Conservation (phyloP, 1,140 invertebrate species). For the Apis florea region DNA sequence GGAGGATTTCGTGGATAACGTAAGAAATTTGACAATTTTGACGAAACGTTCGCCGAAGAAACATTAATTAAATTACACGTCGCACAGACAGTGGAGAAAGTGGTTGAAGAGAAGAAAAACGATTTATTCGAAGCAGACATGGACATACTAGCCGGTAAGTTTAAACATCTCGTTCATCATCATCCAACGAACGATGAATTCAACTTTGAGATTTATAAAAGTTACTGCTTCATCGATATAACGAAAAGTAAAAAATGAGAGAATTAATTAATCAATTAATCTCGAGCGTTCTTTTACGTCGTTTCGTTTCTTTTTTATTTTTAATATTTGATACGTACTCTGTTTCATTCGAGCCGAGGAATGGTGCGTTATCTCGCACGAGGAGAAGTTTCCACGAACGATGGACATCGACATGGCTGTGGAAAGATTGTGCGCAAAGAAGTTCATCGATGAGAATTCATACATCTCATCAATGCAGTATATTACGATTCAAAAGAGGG, state of each 20-base stretch:
- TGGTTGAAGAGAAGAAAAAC: neutral
- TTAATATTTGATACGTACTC: neutral
- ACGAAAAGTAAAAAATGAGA: too few species aligned
- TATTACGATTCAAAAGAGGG: conserved; percentile 35
- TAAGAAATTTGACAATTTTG: neutral
- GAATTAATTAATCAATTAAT: neutral
- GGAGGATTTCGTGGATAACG: conserved; percentile 22
- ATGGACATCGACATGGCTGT: conserved; percentile 78
- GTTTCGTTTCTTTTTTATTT: neutral
- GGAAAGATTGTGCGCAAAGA: conserved; percentile 71
- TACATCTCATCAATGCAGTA: conserved; percentile 59
- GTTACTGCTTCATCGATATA: too few species aligned
- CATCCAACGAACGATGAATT: neutral
- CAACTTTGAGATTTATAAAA: too few species aligned
- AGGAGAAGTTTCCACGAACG: conserved; percentile 61
- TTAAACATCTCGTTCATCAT: neutral
- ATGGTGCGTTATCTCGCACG: conserved; percentile 70
- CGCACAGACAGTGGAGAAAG: neutral
- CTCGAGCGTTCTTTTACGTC: neutral
- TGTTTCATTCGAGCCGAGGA: conserved; percentile 46
- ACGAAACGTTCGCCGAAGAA: too few species aligned
- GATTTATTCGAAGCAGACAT: conserved; percentile 12
- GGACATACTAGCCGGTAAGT: conserved; percentile 24
- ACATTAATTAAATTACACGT: neutral
- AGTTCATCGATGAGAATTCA: conserved; percentile 65